Evolutionary conservation across 2,113 vertebrate genomes (phyloP).

Genomic region (Ophiodon elongatus): DNA sequence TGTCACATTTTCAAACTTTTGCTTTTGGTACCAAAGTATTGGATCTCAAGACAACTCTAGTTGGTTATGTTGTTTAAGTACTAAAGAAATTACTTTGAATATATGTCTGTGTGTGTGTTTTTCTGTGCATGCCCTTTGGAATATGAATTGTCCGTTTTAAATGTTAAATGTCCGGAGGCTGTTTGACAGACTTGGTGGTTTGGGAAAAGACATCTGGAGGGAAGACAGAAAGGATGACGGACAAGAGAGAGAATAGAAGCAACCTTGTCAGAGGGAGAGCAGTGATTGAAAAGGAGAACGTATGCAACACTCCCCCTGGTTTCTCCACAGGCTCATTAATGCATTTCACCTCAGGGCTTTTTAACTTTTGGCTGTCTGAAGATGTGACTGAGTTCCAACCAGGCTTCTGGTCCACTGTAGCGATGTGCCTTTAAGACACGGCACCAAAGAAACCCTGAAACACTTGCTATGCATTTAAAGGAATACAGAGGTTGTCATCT

Average conservation of each 20-base stretch:
- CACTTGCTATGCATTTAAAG: neutral
- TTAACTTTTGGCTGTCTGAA: slow-evolving; percentile 27
- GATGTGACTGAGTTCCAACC: slow-evolving; percentile 18
- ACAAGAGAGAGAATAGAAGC: slow-evolving; percentile 14
- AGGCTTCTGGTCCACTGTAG: neutral
- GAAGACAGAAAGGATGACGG: neutral
- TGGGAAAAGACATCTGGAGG: neutral
- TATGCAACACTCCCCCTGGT: neutral
- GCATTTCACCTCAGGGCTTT: slow-evolving; percentile 43
- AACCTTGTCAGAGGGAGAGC: slow-evolving; percentile 31
- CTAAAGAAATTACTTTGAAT: neutral
- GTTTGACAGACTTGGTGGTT: neutral
- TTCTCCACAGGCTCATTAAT: slow-evolving; percentile 41
- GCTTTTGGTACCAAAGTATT: neutral
- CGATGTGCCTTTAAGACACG: neutral
- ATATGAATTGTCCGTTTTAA: neutral
- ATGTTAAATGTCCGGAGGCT: slow-evolving; percentile 4
- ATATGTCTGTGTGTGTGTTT: neutral
- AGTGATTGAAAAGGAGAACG: slow-evolving; percentile 43
- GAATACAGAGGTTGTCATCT: neutral
- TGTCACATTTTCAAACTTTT: too few species aligned
- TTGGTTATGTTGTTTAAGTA: neutral
- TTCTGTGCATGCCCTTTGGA: neutral
- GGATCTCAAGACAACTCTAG: neutral
- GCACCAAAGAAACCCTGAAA: neutral